These are phyloP conservation scores for Bugulina stolonifera DNA, from an alignment of 2,888 invertebrate species.

Conservation along the genomic window DNA sequence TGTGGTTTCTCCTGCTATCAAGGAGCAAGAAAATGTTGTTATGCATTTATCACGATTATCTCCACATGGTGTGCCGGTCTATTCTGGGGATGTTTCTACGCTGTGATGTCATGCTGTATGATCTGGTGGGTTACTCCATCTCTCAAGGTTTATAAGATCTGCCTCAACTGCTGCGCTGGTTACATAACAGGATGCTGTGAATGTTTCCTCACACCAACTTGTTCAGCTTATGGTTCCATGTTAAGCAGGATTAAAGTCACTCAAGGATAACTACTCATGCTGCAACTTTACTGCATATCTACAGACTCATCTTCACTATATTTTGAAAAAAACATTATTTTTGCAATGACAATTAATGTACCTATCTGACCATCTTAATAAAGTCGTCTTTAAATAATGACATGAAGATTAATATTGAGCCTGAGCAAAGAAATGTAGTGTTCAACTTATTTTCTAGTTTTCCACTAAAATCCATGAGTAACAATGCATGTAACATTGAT, in stretches of 20 bases:
- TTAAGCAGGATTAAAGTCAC: slow-evolving; percentile 48
- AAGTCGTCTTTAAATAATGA: too few relatives aligned
- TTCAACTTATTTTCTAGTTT: too few relatives aligned
- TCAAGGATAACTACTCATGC: neutral
- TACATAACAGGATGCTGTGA: slow-evolving; percentile 61
- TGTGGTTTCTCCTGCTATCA: slow-evolving; percentile 27
- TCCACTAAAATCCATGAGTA: too few relatives aligned
- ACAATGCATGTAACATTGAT: too few relatives aligned
- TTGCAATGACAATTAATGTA: too few relatives aligned
- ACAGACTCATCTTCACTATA: too few relatives aligned
- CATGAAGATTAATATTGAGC: too few relatives aligned
- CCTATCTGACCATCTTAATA: too few relatives aligned
- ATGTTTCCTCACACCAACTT: slow-evolving; percentile 60
- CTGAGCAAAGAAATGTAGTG: too few relatives aligned
- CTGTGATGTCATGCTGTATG: slow-evolving; percentile 59
- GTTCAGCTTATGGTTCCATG: slow-evolving; percentile 61
- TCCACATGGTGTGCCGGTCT: slow-evolving; percentile 64
- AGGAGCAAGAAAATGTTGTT: slow-evolving; percentile 57
- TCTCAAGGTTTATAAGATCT: slow-evolving; percentile 63
- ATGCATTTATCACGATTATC: slow-evolving; percentile 63
- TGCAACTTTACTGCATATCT: too few relatives aligned
- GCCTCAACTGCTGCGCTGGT: slow-evolving; percentile 61
- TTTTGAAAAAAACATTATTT: too few relatives aligned
- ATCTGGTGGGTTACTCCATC: slow-evolving; percentile 70
- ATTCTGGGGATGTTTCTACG: slow-evolving; percentile 52